Evolutionary conservation across 1,140 invertebrate species (phyloP).

Genomic region (Drosophila punjabiensis): DNA sequence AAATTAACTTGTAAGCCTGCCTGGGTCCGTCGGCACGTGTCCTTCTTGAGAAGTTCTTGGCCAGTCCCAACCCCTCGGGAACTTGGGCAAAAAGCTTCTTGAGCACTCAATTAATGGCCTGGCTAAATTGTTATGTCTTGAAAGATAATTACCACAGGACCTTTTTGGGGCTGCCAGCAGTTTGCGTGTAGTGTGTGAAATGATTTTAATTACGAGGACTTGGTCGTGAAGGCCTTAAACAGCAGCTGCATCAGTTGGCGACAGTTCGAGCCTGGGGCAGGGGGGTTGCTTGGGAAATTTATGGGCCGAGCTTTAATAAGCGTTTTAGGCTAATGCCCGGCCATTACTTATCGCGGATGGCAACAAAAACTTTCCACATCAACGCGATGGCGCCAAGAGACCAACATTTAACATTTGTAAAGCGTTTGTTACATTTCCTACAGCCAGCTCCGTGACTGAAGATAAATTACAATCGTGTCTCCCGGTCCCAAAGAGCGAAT

Average conservation of each 20-base stretch:
- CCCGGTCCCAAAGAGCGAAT: constrained; percentile 51
- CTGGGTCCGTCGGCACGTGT: constrained; percentile 58
- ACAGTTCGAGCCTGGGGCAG: constrained; percentile 46
- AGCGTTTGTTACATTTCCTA: constrained; percentile 66
- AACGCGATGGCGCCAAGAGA: constrained; percentile 76
- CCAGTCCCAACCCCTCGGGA: constrained; percentile 36
- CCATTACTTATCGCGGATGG: constrained; percentile 69
- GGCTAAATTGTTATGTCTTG: constrained; percentile 84
- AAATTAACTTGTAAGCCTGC: constrained; percentile 70
- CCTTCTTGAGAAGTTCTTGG: constrained; percentile 46
- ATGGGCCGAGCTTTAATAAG: constrained; percentile 74
- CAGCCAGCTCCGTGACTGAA: constrained; percentile 62
- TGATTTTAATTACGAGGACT: constrained; percentile 60
- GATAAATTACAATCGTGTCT: constrained; percentile 78
- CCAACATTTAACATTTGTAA: constrained; percentile 82
- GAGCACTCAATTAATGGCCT: constrained; percentile 73
- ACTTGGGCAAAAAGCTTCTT: constrained; percentile 9
- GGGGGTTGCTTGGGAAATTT: constrained; percentile 46
- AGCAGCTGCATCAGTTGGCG: constrained; percentile 59
- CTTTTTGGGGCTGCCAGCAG: constrained; percentile 54
- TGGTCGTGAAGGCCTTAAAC: constrained; percentile 15
- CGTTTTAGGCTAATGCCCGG: constrained; percentile 76
- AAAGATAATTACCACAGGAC: constrained; percentile 77
- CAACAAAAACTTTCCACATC: constrained; percentile 65
- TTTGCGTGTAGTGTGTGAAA: constrained; percentile 78